phyloP scores from a whole-genome alignment of 2,113 vertebrate genomes.

The Onychostruthus taczanowskii region DNA sequence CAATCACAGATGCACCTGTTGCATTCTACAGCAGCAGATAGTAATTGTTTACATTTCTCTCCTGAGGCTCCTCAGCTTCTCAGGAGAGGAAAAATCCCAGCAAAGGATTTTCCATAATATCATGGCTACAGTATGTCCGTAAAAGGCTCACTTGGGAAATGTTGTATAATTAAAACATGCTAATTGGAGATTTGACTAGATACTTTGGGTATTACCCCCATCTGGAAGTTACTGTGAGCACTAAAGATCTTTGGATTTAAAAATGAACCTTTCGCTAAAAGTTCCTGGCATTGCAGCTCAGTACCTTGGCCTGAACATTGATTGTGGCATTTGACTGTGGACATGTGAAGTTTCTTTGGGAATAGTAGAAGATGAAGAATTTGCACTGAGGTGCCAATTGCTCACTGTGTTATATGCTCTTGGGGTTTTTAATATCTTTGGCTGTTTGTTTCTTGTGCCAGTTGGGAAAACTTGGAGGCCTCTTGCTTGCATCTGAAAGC shows the following conservation, averaged over 20 bases:
- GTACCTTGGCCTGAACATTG: background rate
- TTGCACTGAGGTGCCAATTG: background rate
- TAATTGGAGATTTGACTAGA: background rate
- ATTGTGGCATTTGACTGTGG: background rate
- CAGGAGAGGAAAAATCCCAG: too few relatives aligned
- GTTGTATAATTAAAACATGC: background rate
- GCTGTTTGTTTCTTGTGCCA: background rate
- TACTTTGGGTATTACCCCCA: background rate
- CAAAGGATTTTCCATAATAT: too few relatives aligned
- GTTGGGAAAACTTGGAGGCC: background rate
- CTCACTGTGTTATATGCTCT: background rate
- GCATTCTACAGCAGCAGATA: too few relatives aligned
- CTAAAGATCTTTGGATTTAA: background rate
- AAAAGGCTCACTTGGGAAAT: background rate
- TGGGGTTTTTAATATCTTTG: background rate
- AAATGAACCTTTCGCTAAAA: background rate
- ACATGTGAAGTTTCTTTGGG: background rate
- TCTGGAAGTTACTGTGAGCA: background rate
- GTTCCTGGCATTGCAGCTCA: background rate
- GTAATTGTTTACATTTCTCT: too few relatives aligned
- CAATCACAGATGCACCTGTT: too few relatives aligned
- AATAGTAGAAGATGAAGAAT: background rate
- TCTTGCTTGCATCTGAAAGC: background rate
- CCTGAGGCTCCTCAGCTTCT: too few relatives aligned
- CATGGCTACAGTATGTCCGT: background rate